Conservation (phyloP, 2,113 vertebrate genomes). For the Chaenogobius annularis region DNA sequence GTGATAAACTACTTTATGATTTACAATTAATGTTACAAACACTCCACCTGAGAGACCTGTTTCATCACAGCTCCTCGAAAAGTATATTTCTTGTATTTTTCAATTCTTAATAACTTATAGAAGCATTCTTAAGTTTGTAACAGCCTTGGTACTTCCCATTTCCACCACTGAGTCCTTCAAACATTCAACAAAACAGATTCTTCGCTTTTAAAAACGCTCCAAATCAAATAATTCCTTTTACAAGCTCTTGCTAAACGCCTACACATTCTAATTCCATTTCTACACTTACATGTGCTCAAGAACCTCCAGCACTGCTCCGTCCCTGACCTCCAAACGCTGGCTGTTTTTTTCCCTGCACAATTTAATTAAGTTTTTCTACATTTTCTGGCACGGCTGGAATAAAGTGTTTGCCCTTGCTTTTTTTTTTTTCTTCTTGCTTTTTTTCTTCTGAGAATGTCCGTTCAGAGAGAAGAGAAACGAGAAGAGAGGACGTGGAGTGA, state of each 20-base stretch:
- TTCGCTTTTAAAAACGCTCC: not conserved
- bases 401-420: slow-evolving; percentile 65
- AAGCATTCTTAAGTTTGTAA: not conserved
- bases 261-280: not conserved
- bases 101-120: no score
- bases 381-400: slow-evolving; percentile 43
- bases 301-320: slow-evolving; percentile 18
- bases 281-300: not conserved
- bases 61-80: no score
- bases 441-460: slow-evolving; percentile 23
- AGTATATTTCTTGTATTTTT: no score
- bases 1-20: no score
- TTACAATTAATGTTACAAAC: no score
- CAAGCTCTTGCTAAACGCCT: slow-evolving; percentile 11
- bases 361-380: slow-evolving; percentile 59
- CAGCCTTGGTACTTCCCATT: not conserved
- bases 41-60: no score
- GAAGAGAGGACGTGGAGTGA: slow-evolving; percentile 28
- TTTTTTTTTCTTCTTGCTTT: not conserved
- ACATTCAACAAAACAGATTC: not conserved
- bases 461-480: not conserved
- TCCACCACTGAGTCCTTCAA: not conserved
- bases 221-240: slow-evolving; percentile 40
- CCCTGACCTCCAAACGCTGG: slow-evolving; percentile 48
- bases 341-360: slow-evolving; percentile 38